Evolutionary conservation across 2,888 invertebrate genomes (phyloP).

Genomic region (Campoplex capitator): DNA sequence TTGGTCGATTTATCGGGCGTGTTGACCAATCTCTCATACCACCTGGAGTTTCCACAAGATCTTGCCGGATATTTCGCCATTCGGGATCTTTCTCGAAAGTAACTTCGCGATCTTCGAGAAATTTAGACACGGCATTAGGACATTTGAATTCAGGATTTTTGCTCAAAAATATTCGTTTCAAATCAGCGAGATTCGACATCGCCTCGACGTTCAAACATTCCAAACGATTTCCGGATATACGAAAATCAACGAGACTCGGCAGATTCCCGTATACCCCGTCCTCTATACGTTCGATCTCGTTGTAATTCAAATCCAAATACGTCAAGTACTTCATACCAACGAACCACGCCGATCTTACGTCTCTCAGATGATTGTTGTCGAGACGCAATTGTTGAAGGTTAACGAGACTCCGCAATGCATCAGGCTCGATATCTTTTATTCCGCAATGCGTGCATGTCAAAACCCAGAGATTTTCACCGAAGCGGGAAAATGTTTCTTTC

Average conservation of each 20-base stretch:
- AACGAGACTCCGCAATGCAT: conserved; percentile 75
- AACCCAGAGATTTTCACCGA: conserved; percentile 77
- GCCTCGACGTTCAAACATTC: conserved; percentile 78
- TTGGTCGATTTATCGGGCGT: conserved; percentile 12
- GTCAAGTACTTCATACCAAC: conserved; percentile 75
- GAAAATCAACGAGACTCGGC: conserved; percentile 78
- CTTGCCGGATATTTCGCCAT: conserved; percentile 74
- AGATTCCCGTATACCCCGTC: conserved; percentile 76
- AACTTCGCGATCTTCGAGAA: conserved; percentile 73
- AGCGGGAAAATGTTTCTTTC: conserved; percentile 76
- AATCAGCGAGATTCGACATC: conserved; percentile 72
- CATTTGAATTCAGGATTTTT: conserved; percentile 80
- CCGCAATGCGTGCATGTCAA: conserved; percentile 79
- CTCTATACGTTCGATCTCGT: conserved; percentile 78
- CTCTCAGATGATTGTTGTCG: conserved; percentile 77
- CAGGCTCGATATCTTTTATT: conserved; percentile 78
- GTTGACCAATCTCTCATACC: conserved; percentile 39
- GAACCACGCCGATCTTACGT: conserved; percentile 78
- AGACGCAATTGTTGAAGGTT: conserved; percentile 80
- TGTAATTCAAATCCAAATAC: conserved; percentile 81
- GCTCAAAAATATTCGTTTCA: conserved; percentile 77
- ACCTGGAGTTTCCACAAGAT: conserved; percentile 61
- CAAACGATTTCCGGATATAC: conserved; percentile 81
- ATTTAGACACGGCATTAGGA: conserved; percentile 76
- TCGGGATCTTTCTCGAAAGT: conserved; percentile 77